Base-by-base conservation (phyloP, 2,888 invertebrate species). In the Brachyptera putata region DNA sequence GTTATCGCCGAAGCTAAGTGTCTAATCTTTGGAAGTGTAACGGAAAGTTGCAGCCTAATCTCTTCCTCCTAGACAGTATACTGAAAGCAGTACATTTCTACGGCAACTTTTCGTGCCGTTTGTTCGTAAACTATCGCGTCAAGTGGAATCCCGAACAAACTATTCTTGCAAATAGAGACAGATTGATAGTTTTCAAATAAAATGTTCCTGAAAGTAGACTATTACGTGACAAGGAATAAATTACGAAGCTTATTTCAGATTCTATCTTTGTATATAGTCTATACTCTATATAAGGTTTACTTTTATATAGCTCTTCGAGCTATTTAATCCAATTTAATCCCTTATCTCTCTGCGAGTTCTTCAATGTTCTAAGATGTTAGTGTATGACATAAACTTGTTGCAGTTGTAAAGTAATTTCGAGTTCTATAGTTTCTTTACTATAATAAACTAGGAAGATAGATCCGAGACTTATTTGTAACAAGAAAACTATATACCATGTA, bases 161-260 rank as follows among this genome's bases (percentile, higher is more conserved):
- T 30, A 30, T 30, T 30, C 30, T 30, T 11, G 11, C 5, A 11
- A 30, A 11, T 30, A 30, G 30, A 5, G 5, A 30, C 11, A 30
- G 30, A 30, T 30, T 30, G 30, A 30, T 46, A 46, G 46, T 46
- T 46, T 46, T 21, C 24, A n/a, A 21, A 22, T 46, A 46, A 46
- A 46, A 46, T 46, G n/a, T 46, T 24, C n/a, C 46, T 22, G 21
- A n/a, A 24, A 46, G n/a, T 22, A 46, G 46, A 24, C 22, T 22
- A 46, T 11, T 5, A 46, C 46, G 46, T 46, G 46, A 5, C 24
- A n/a, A 13, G 7, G 46, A 46, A 46, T 46, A 46, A 46, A 46
- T 46, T 46, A 46, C 46, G n/a, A n/a, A 46, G 46, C 46, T 46
- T 46, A 46, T 46, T 46, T 46, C 24, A 24, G 46, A 46, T 46